phyloP scores from a whole-genome alignment of 2,888 invertebrate genomes.

The Eumerus sabulonum region DNA sequence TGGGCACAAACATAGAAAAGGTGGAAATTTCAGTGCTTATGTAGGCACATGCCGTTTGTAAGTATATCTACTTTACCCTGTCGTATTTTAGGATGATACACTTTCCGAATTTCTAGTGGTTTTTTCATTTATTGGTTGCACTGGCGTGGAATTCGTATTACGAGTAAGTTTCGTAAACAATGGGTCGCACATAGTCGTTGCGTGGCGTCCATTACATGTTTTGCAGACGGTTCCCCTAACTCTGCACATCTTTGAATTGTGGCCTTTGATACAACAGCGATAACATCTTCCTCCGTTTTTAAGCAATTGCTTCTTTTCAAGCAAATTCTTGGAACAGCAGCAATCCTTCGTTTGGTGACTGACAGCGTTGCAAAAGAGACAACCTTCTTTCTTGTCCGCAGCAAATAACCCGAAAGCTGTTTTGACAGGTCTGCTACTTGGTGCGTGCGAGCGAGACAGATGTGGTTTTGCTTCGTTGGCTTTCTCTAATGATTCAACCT shows the following conservation, averaged over 20 bases:
- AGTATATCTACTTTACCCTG: slow-evolving; percentile 23
- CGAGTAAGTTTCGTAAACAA: neutral
- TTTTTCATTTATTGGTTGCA: neutral
- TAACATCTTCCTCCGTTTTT: slow-evolving; percentile 7
- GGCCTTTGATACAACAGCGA: slow-evolving; percentile 5
- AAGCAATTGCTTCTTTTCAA: no score
- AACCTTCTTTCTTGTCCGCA: no score
- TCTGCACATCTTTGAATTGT: slow-evolving; percentile 9
- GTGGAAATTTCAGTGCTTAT: slow-evolving; percentile 11
- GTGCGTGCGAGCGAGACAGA: no score
- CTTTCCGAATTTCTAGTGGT: neutral
- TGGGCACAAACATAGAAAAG: slow-evolving; percentile 11
- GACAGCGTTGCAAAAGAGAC: neutral
- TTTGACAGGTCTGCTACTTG: no score
- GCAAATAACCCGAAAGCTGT: no score
- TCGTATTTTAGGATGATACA: neutral
- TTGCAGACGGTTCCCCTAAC: slow-evolving; percentile 4
- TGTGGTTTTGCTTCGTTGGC: no score
- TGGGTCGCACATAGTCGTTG: slow-evolving; percentile 7
- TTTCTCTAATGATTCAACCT: no score
- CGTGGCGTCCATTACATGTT: slow-evolving; percentile 7
- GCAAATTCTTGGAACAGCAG: slow-evolving; percentile 10
- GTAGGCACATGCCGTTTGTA: slow-evolving; percentile 48
- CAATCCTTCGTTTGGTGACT: slow-evolving; percentile 17
- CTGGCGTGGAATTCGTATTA: neutral